Percentiles rank a stretch among this genome's conserved stretches.
Evolutionary conservation across 2,113 vertebrate species (phyloP).

Genomic region (Sorex fumeus): DNA sequence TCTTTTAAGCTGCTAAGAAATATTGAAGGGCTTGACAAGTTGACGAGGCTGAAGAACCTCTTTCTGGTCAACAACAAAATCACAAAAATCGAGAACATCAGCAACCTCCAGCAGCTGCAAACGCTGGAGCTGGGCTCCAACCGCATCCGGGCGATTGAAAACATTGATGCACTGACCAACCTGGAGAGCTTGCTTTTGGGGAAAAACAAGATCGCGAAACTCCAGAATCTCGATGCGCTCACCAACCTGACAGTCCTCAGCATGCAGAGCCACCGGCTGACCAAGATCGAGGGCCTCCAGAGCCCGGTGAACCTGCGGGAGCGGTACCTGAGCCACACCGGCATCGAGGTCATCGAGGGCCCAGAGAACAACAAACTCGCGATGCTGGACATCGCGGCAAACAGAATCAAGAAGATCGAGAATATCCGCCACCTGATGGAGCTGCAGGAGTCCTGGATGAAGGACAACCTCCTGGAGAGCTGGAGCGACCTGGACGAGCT

Average conservation of each 20-base stretch:
- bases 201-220: constrained; percentile 98
- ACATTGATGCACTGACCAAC: constrained; percentile 92
- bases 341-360: constrained; percentile 98
- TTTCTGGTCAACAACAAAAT: constrained; percentile 99
- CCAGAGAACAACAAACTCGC: constrained; percentile 98
- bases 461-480: constrained; percentile 97
- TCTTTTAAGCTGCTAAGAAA: constrained; percentile 97
- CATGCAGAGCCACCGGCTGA: constrained; percentile 99
- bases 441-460: constrained; percentile 99
- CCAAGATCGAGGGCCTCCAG: constrained; percentile 98
- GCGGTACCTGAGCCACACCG: constrained; percentile 98
- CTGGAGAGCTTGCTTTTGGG: constrained; percentile 97
- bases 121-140: constrained; percentile 99
- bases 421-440: constrained; percentile 97
- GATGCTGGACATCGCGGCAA: constrained; percentile 97
- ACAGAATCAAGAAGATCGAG: constrained; percentile 98
- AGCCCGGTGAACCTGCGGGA: constrained; percentile 94
- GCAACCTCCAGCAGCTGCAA: constrained; percentile 91
- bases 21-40: constrained; percentile 94
- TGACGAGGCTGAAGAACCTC: constrained; percentile 95
- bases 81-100: constrained; percentile 93
- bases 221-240: constrained; percentile 96
- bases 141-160: constrained; percentile 97
- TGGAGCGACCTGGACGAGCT: constrained; percentile 98
- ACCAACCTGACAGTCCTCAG: constrained; percentile 96